Base-by-base conservation (phyloP, 2,113 vertebrate genomes). In the Cyprichromis sp. region DNA sequence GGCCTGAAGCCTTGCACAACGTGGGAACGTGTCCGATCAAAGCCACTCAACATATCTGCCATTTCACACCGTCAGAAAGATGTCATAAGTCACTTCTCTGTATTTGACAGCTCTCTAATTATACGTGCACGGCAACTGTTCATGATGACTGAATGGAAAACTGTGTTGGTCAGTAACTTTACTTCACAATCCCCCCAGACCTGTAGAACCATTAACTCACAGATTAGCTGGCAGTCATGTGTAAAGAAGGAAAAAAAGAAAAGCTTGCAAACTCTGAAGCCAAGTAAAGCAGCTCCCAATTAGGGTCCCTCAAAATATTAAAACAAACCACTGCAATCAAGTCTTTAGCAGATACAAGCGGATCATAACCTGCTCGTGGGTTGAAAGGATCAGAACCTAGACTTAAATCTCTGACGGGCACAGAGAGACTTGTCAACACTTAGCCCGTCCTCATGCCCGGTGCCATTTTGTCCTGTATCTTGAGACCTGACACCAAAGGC, bases 381-480 rank as follows among this genome's bases (percentile, higher is more conserved):
- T 54, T 24, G 68, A 73, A 34, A 29, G 19, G 21, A 81, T 86
- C 40, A 45, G 16, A 88, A 82, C 81, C 55, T 83, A 88, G 38
- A 83, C 63, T 54, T 8, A 29, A 76, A 63, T 82, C 52, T 83
- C 26, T 29, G 29, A 86, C 24, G 50, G 38, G 12, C 81, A 57
- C 66, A 82, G 66, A 47, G 47, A 47, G 59, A 86, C 38, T 42
- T 17, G 68, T 88, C 87, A 86, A 87, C 63, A 36, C 86, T 82
- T 24, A 34, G 36, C 2, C 68, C 2, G 45, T 47, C 81, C 85
- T 88, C 86, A 34, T 83, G 85, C 86, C 81, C 55, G 45, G 84
- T 93, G 92, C 93, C 87, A 93, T 94, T 89, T 92, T 91, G 91
- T 93, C 92, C 59, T 63, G 85, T 45, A 87, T 92, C 89, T 86